Evolutionary conservation across 2,888 invertebrate genomes (phyloP).

Genomic region (Synanthedon myopaeformis): DNA sequence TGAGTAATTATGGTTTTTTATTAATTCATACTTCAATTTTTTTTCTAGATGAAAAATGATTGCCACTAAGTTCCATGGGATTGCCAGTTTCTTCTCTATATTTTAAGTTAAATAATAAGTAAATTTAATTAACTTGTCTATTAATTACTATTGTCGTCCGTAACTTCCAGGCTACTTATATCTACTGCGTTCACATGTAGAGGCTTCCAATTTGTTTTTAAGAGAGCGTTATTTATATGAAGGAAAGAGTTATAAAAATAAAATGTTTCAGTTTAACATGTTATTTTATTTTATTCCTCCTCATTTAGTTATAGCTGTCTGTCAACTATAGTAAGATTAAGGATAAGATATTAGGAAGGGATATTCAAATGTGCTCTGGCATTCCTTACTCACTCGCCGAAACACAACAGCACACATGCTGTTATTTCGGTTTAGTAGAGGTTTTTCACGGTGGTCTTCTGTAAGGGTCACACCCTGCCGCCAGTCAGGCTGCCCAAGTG

Average conservation of each 20-base stretch:
- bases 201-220: constrained; percentile 64
- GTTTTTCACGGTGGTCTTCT: too few relatives aligned
- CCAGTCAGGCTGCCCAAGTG: too few relatives aligned
- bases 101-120: neutral
- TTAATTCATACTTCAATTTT: constrained; percentile 9
- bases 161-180: neutral
- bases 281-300: constrained; percentile 21
- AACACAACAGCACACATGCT: too few relatives aligned
- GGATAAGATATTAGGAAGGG: too few relatives aligned
- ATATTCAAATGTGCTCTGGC: too few relatives aligned
- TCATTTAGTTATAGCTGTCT: too few relatives aligned
- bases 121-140: constrained; percentile 14
- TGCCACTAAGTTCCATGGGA: constrained; percentile 29
- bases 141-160: constrained; percentile 21
- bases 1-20: too few relatives aligned
- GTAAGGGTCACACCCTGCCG: too few relatives aligned
- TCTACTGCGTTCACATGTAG: constrained; percentile 38
- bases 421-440: too few relatives aligned
- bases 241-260: constrained; percentile 53
- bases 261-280: constrained; percentile 54
- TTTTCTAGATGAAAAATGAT: constrained; percentile 64
- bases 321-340: too few relatives aligned
- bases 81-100: neutral
- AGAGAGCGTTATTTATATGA: constrained; percentile 62
- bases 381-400: too few relatives aligned